Evolutionary conservation across 2,888 invertebrate genomes (phyloP).

Genomic region (Apotomis betuletana): DNA sequence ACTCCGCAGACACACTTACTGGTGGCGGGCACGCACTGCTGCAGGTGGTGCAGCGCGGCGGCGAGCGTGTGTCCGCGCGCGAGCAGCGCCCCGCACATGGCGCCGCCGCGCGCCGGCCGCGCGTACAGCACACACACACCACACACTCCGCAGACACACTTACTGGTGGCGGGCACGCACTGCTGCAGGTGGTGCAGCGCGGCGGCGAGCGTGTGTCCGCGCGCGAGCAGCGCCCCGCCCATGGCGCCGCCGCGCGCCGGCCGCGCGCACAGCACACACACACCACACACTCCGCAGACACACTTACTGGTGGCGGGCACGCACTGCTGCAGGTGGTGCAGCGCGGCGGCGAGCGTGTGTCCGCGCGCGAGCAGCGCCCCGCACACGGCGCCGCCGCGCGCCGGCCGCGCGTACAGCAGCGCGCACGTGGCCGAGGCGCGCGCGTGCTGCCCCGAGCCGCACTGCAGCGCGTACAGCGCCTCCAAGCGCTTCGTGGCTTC

Average conservation of each 20-base stretch:
- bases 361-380: conserved; percentile 81
- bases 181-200: not conserved
- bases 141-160: no score
- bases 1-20: no score
- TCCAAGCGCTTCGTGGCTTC: conserved; percentile 87
- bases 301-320: conserved; percentile 67
- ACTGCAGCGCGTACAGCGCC: conserved; percentile 89
- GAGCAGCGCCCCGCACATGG: no score
- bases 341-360: conserved; percentile 78
- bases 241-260: no score
- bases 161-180: not conserved
- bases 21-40: not conserved
- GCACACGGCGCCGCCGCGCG: conserved; percentile 52
- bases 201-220: no score
- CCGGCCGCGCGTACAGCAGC: conserved; percentile 86
- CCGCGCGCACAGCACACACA: no score
- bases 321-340: conserved; percentile 85
- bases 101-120: no score
- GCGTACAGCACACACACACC: no score
- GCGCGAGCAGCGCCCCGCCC: no score
- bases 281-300: no score
- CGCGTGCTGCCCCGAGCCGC: conserved; percentile 88
- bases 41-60: not conserved
- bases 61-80: no score
- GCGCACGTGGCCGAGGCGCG: conserved; percentile 92